Base-by-base conservation (phyloP, 1,140 invertebrate species). In the Frieseomelitta varia region DNA sequence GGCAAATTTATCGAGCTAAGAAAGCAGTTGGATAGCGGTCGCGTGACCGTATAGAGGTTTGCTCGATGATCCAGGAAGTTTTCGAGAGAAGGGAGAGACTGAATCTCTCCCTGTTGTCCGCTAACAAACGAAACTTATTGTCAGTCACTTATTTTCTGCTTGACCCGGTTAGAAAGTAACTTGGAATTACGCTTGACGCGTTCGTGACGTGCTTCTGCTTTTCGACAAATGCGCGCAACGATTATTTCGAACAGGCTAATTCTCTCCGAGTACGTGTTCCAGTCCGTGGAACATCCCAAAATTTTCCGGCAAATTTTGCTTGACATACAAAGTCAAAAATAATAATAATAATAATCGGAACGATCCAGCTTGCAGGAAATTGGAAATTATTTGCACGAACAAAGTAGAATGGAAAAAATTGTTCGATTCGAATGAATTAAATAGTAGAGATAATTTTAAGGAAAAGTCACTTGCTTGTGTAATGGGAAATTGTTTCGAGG, bases 141-240 rank as follows among this genome's bases (percentile, higher is more conserved):
- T 82, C 78, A 56, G 85, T 74, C 85, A 71, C 65, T 79, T 72
- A 87, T 84, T 88, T 87, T 88, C 72, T 68, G 84, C 72, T 87
- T 77, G 85, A 88, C 85, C 85, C 77, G 72, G 78, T 88, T 88
- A 55, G 58, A 15, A 24, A 39, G 24, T 11, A 58, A 63, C 73
- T 79, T 72, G 58, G 67, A 56, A 61, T 47, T n/a, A n/a, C n/a
- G n/a, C 85, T 76, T 88, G 63, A 79, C 65, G 67, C 51, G 39
- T 80, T 80, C 56, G 68, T n/a, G n/a, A 61, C 55, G 15, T 27
- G 67, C 47, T 10, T 47, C 15, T 21, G 24, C 2, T 15, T 21
- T 6, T 51, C 39, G 14, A 72, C 24, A 55, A 53, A 30, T 27
- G 53, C 72, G 53, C 34, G 53, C 72, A 27, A 56, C 55, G 21